A percentile compares a stretch with the other conserved stretches of the same genome.
Conservation (phyloP, 2,888 invertebrate species). For the Hydrotaea cyrtoneurina region DNA sequence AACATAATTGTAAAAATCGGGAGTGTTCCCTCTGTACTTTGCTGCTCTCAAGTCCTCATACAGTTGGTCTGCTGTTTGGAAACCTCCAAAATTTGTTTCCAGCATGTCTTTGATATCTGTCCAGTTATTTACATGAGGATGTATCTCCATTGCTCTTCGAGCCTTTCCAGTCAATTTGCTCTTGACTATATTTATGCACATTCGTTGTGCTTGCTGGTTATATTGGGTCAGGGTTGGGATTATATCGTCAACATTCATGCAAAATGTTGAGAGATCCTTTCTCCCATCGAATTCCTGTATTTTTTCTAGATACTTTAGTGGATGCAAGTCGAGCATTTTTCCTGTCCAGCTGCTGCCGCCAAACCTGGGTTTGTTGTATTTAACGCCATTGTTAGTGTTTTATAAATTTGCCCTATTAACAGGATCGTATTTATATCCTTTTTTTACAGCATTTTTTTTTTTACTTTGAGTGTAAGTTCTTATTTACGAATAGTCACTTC, state of each 20-base stretch:
- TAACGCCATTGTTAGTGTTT: no score
- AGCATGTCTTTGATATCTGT: conserved; percentile 11
- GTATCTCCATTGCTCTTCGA: conserved; percentile 38
- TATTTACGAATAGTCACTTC: no score
- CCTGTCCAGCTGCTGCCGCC: no score
- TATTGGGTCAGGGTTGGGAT: conserved; percentile 42
- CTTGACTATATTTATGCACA: conserved; percentile 49
- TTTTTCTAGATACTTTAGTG: conserved; percentile 30
- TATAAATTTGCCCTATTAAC: no score
- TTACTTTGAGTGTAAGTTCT: no score
- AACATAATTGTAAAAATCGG: conserved; percentile 6
- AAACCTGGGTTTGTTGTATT: no score
- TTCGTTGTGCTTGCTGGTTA: conserved; percentile 34
- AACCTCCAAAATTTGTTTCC: conserved; percentile 6
- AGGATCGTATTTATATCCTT: no score
- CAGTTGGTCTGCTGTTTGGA: background rate
- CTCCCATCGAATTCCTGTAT: conserved; percentile 33
- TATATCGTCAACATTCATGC: conserved; percentile 37
- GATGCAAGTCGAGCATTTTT: no score
- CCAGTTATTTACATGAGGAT: conserved; percentile 23
- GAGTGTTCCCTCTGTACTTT: background rate
- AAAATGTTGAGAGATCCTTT: conserved; percentile 33
- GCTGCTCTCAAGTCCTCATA: background rate
- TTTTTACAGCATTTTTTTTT: no score
- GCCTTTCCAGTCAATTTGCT: conserved; percentile 40